Base-by-base conservation (phyloP, 1,140 invertebrate species). In the Calosoma granatense region DNA sequence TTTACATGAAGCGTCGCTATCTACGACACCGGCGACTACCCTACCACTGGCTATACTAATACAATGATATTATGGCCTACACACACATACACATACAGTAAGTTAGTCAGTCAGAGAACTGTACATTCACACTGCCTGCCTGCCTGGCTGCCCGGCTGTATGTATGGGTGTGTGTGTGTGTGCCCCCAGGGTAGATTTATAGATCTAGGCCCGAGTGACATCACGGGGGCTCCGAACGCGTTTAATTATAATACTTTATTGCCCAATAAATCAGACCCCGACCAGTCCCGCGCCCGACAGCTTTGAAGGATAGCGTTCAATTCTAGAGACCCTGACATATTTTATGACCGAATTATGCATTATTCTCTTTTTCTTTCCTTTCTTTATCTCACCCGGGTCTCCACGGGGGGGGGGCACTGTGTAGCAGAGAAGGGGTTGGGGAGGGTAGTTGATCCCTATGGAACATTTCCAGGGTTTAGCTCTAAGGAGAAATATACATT, bases 341-440 rank as follows among this genome's bases (percentile, higher is more conserved):
- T 73, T 73, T 73, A 73, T 67, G 71, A 70, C 66, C 70, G 65
- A 72, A 73, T 72, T 73, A 72, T 72, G 70, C 70, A 72, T 73
- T 72, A 70, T 71, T 67, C 63, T 65, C 62, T 52, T 60, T 60
- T 59, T 57, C 53, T 62, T 60, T 51, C 47, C 57, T 43, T 64
- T 67, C 61, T 65, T 64, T 61, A 62, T 63, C 59, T 61, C 57
- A 56, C 56, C 60, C 26, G 26, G n/a, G 26, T 36, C 26, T 36
- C 26, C n/a, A 36, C n/a, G n/a, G 26, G 26, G 6, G 26, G 26
- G 6, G n/a, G 26, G 26, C 26, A 36, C n/a, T n/a, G n/a, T 26
- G 20, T 14, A 14, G 55, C 36, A 39, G 11, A n/a, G 54, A 55
- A 41, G 36, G 54, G 20, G 21, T 19, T 43, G 43, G 20, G 20